Evolutionary conservation across 2,888 invertebrate species (phyloP), one percentile per base, ranked within the genome.

Genomic region (Portevinia maculata): DNA sequence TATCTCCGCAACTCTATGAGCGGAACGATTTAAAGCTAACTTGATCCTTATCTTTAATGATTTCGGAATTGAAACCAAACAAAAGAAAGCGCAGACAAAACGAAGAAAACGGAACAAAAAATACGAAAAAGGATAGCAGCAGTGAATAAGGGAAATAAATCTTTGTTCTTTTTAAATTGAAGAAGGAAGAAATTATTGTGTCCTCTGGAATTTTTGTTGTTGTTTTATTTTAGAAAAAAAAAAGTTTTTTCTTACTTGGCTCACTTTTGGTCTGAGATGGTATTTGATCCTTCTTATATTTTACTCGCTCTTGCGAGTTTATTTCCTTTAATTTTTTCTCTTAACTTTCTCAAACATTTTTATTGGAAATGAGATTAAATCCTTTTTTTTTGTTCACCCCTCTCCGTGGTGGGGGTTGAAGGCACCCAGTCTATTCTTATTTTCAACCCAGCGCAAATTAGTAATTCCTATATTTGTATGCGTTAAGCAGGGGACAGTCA

Each of bases 31-130:
- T 87, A 88, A 87, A 87, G 88, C 87, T 87, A 87, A 87, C 87
- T 88, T 88, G 88, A 89, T 89, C 87, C 87, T 87, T 89, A 88
- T 89, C 89, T 88, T 87, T 88, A 89, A 89, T 89, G 89, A 89
- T 89, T 87, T 86, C 86, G 86, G 64, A 73, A 71, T 78, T 67
- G 62, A 65, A 73, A 67, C 67, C 83, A 83, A 83, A 83, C 76
- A 76, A 76, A 65, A 65, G 21, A 39, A 59, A 67, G 62, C 53
- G 53, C 55, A 67, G 62, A 76, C 69, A 78, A 71, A 69, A 69
- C 52, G 46, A 53, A 46, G 7, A 37, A 44, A 67, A 41, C 53
- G 34, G 37, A 52, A 64, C n/a, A 67, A 41, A 44, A 11, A 52
- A 41, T 34, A 15, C 4, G 15, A 46, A 48, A 48, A 21, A 21